Base-by-base conservation (phyloP, 2,797 vertebrate genomes). In the Meda fulgida region DNA sequence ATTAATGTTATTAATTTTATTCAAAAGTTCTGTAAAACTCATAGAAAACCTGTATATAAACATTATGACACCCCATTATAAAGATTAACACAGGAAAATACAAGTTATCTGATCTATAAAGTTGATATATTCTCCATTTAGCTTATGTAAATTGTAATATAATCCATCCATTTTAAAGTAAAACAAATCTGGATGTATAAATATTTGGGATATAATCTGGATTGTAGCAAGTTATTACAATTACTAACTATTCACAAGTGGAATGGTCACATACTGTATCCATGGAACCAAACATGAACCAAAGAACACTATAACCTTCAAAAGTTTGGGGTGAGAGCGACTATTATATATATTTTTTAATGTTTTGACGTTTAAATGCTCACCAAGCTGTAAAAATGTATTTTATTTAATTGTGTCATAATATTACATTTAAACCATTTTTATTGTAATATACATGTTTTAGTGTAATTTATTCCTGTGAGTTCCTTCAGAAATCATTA, bases 1-100 rank as follows among this genome's bases (percentile, higher is more conserved):
- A 65, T 38, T 7, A 0, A 31, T 55, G 19, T 51, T 77, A 31
- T 43, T 29, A 0, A 65, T 73, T 87, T 86, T 83, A 84, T 87
- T 88, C 0, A 78, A 71, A 82, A 26, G n/a, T 21, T 71, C 19
- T 53, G 18, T 36, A 73, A 86, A 76, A 26, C 16, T 21, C 8
- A 40, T 53, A 8, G 7, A 73, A 73, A 48, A n/a, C 51, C 51
- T 29, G 36, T 29, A 63, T 63, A 36, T n/a, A 78, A 19, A 63
- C 55, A 65, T 72, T 46, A 75, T 36, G 23, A 51, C 29, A 75
- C 80, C 55, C 70, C 29, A 21, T 63, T 72, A 72, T 71, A 43
- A 58, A 70, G 65, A 34, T 16, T 0, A 31, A 66, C 19, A 66
- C n/a, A 31, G 31, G 3, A 76, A 76, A 76, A 76, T 38, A 77